Percentiles rank a stretch among this genome's conserved stretches.
Evolutionary conservation across 2,113 vertebrate genomes (phyloP).

Genomic region (Microcebus murinus): DNA sequence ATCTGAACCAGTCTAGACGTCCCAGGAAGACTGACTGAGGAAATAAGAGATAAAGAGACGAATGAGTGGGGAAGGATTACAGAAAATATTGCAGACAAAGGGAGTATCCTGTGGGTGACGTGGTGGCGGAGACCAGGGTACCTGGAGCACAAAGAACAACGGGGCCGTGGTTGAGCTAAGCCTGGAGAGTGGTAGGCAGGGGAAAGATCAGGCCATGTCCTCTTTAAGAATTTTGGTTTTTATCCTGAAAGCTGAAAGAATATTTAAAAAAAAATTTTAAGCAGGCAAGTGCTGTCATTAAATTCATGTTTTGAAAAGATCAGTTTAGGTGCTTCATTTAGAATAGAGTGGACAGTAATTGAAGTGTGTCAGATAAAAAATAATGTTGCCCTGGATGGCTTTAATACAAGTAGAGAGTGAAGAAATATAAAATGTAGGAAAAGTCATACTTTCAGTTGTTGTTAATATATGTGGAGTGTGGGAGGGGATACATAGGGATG

Average conservation of each 20-base stretch:
- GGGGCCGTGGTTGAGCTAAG: accelerated
- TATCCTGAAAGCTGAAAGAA: background rate
- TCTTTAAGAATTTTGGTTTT: background rate
- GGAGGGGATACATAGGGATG: background rate
- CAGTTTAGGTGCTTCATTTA: background rate
- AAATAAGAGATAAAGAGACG: background rate
- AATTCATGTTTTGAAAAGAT: background rate
- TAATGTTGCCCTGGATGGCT: background rate
- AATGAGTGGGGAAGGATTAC: no score
- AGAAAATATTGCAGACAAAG: background rate
- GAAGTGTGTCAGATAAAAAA: background rate
- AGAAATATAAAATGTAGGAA: background rate
- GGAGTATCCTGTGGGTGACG: accelerated
- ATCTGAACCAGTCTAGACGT: background rate
- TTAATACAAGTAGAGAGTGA: background rate
- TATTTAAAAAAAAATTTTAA: background rate
- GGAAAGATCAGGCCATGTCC: no score
- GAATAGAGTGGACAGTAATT: background rate
- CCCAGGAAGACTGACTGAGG: background rate
- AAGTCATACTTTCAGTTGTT: background rate
- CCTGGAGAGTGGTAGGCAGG: background rate
- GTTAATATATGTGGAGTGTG: background rate
- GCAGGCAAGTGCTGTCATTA: background rate
- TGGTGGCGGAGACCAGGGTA: no score
- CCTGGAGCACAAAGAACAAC: background rate